Base-by-base conservation (phyloP, 2,113 vertebrate species). In the Pao palembangensis region DNA sequence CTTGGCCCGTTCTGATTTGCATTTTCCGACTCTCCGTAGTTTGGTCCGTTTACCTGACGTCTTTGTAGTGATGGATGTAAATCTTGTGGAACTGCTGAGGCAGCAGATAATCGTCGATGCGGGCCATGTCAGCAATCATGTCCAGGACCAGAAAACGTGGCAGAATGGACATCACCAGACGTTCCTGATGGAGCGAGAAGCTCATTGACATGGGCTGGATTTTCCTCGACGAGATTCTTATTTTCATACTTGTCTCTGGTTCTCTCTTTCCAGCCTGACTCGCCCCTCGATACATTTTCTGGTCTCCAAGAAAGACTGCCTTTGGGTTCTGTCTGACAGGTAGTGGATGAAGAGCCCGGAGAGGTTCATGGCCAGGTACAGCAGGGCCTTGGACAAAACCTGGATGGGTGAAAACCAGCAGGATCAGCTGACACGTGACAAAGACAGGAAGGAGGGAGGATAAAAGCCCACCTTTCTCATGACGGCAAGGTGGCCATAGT, bases 361-460 rank as follows among this genome's bases (percentile, higher is more conserved):
- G 0, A 91, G 94, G 88, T 96, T 96, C 94, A 96, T 94, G 25
- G 93, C 92, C 92, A 95, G 91, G 82, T 94, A 94, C 42, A 96
- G 74, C 62, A 94, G 85, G 16, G 88, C 91, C 81, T 94, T 93
- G 8, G 93, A 93, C 2, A 88, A 76, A 63, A 94, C 89, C 94
- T 96, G 66, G 3, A 68, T 18, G 14, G 34, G 60, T 8, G 3
- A 28, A 46, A 25, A 28, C 20, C 17, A 15, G 34, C 15, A 47
- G 44, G 13, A n/a, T 47, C 47, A 19, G 47, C 34, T 12, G 34
- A 38, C 10, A 10, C 2, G 8, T 12, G 34, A 38, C 34, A 38
- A 38, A 38, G 16, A 16, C 43, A 44, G 12, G 12, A 17, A 1
- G 17, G 3, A 25, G 44, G 5, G 1, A 1, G 31, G 28, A 52